These are phyloP conservation scores for Idaea biselata DNA, from an alignment of 2,888 invertebrate genomes.

Conservation along the genomic window DNA sequence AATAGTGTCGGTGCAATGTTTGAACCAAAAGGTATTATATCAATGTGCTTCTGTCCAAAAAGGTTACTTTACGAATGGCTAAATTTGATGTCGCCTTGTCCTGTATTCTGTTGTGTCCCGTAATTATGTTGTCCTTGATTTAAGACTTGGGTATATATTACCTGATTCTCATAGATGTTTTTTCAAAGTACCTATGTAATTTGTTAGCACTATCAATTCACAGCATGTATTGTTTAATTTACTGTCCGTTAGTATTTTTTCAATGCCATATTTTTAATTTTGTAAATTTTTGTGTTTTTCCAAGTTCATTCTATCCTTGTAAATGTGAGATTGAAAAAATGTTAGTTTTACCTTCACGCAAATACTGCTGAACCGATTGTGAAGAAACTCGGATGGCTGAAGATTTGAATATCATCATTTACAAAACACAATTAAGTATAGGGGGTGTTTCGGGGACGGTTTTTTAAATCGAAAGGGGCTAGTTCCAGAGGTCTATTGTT, in stretches of 20 bases:
- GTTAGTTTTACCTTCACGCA: no score
- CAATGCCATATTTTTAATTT: background rate
- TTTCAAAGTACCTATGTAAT: background rate
- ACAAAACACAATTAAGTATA: no score
- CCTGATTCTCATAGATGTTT: background rate
- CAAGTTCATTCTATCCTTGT: no score
- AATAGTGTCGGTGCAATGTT: slow-evolving; percentile 24
- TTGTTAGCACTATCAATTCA: background rate
- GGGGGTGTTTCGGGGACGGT: no score
- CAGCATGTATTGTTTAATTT: background rate
- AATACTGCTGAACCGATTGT: no score
- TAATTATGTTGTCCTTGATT: slow-evolving; percentile 9
- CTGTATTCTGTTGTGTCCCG: slow-evolving; percentile 16
- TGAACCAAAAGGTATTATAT: slow-evolving; percentile 23
- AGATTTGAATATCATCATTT: no score
- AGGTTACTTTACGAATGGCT: slow-evolving; percentile 6
- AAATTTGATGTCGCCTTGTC: slow-evolving; percentile 6
- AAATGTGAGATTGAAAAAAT: no score
- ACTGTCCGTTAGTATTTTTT: background rate
- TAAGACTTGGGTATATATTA: background rate
- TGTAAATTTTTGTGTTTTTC: background rate
- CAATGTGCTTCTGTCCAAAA: slow-evolving; percentile 6
- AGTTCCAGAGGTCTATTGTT: no score
- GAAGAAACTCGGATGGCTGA: no score
- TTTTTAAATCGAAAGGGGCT: no score